These are phyloP conservation scores for Scomber colias DNA, from an alignment of 2,113 vertebrate species.

Conservation along the genomic window DNA sequence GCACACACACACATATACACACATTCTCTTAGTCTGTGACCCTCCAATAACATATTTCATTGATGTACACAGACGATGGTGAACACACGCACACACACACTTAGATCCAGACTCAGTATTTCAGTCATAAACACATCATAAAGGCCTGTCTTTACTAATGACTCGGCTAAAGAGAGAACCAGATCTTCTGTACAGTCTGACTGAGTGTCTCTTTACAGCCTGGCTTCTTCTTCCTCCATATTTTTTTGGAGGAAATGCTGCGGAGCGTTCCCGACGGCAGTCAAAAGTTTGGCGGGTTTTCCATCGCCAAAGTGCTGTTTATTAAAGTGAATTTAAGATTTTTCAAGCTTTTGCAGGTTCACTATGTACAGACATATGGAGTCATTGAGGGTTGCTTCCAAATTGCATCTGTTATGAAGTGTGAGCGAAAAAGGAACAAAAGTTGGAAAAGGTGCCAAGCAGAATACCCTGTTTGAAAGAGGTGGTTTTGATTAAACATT, in stretches of 20 bases:
- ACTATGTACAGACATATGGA: conserved; percentile 20
- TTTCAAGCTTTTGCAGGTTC: conserved; percentile 30
- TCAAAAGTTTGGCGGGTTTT: conserved; percentile 17
- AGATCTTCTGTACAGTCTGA: conserved; percentile 39
- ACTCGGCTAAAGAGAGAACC: conserved; percentile 70
- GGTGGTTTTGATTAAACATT: not conserved
- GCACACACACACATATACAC: conserved; percentile 3
- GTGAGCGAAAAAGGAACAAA: not conserved
- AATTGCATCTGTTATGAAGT: conserved; percentile 36
- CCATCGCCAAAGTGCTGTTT: conserved; percentile 32
- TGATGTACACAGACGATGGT: conserved; percentile 7
- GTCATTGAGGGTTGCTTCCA: not conserved
- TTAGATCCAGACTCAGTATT: conserved; percentile 27
- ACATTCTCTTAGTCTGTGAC: not conserved
- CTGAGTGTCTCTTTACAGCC: conserved; percentile 54
- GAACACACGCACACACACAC: conserved; percentile 9
- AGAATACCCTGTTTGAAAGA: not conserved
- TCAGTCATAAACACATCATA: conserved; percentile 72
- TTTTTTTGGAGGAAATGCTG: conserved; percentile 22
- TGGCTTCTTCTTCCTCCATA: conserved; percentile 16
- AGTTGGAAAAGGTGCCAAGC: not conserved
- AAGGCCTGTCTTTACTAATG: conserved; percentile 72
- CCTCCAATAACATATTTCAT: conserved; percentile 21
- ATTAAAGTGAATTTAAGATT: conserved; percentile 28
- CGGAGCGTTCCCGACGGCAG: conserved; percentile 13